Evolutionary conservation across 2,113 vertebrate genomes (phyloP), one percentile per base, ranked within the genome.

Genomic region (Excalfactoria chinensis): DNA sequence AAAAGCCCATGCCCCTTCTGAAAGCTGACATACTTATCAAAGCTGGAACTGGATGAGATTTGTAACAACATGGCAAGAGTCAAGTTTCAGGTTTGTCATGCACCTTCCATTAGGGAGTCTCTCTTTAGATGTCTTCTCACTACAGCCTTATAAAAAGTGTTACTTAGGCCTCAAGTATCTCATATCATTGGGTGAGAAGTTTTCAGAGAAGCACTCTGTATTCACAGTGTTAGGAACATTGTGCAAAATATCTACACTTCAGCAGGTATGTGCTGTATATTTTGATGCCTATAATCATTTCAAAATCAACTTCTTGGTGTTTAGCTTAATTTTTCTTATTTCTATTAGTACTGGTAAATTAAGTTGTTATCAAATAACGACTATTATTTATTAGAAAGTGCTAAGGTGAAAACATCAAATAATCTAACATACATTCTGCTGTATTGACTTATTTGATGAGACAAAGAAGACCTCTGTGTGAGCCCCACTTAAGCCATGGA

Each of bases 91-190:
- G 7, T 82, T 95, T 93, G 70, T 68, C 58, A 64, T 48, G 14
- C 60, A 41, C n/a, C 80, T 68, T 81, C 69, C 88, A 49, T 30
- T 17, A 35, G 80, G 64, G 76, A 90, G 23, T 77, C 60, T 88
- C 43, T 21, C 28, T 91, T 93, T 46, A 71, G 25, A 43, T 0
- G 0, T 10, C 8, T 60, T 83, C 60, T 81, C 9, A 3, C 51
- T 88, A 70, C 74, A 77, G 60, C 63, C 51, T 76, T 76, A 62
- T 35, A 59, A 53, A 75, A 88, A 70, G n/a, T 48, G 53, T 76
- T 78, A 71, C 37, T 79, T 34, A 84, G 81, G 60, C 30, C 32
- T 73, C n/a, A 2, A 1, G 13, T 40, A 14, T 60, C 37, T 53
- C 67, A 2, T 80, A 46, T 55, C 25, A 59, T 1, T 73, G n/a